Conservation (phyloP, 2,113 vertebrate genomes). For the Copsychus sechellarum region DNA sequence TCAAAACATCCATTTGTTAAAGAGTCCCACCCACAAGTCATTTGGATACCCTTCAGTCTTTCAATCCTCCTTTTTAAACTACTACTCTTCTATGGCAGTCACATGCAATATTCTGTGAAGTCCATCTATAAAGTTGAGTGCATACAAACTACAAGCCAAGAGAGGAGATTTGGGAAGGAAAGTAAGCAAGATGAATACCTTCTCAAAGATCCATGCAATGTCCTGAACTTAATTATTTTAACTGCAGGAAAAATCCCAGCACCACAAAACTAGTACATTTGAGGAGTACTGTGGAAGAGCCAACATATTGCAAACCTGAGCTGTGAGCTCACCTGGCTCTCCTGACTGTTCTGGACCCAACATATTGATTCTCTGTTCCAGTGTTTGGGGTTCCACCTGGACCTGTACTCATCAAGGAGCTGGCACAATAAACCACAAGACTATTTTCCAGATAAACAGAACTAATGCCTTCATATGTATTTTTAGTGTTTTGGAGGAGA, state of each 20-base stretch:
- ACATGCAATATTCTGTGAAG: neutral
- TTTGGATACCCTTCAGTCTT: neutral
- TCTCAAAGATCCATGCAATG: neutral
- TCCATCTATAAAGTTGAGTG: neutral
- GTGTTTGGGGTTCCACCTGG: neutral
- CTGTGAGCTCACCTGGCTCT: neutral
- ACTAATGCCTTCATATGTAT: fast-evolving
- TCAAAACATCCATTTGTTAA: neutral
- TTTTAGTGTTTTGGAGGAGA: neutral
- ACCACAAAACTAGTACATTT: fast-evolving
- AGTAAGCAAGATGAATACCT: neutral
- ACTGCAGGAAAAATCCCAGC: neutral
- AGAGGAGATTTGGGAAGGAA: neutral
- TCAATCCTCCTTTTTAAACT: neutral
- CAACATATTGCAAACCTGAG: neutral
- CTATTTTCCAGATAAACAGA: neutral
- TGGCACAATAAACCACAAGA: neutral
- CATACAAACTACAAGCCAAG: neutral
- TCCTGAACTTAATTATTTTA: neutral
- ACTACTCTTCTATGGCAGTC: neutral
- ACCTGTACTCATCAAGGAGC: neutral
- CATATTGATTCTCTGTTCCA: neutral
- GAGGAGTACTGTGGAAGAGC: neutral
- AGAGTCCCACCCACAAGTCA: neutral
- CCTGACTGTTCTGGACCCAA: neutral